Evolutionary conservation across 1,140 invertebrate genomes (phyloP).

Genomic region (Penaeus chinensis): DNA sequence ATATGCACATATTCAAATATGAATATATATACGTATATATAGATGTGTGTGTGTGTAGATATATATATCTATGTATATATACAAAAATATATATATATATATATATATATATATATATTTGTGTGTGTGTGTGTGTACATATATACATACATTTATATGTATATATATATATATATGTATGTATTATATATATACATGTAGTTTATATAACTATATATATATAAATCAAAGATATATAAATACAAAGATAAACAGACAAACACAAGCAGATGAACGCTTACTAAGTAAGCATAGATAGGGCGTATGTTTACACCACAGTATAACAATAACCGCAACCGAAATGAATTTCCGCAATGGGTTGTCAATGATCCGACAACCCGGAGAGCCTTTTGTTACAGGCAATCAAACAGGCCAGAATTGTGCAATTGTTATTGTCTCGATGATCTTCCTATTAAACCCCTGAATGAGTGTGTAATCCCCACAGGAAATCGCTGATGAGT

Average conservation of each 20-base stretch:
- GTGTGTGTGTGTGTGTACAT: neutral
- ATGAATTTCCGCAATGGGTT: no score
- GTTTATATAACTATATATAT: neutral
- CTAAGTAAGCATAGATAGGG: no score
- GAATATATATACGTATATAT: slow-evolving; percentile 23
- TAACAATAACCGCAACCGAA: no score
- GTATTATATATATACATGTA: neutral
- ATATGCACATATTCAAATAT: slow-evolving; percentile 6
- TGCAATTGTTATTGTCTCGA: no score
- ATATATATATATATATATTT: neutral
- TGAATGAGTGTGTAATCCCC: no score
- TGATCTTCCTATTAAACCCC: no score
- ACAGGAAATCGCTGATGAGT: no score
- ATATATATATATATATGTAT: slow-evolving; percentile 20
- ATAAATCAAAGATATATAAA: neutral
- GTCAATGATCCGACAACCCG: no score
- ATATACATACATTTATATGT: slow-evolving; percentile 11
- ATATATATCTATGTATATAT: slow-evolving; percentile 23
- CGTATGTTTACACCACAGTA: no score
- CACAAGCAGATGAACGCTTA: no score
- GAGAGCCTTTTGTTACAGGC: no score
- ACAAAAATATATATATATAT: neutral
- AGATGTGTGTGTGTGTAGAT: neutral
- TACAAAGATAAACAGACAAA: neutral
- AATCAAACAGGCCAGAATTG: no score